These are phyloP conservation scores for Bombus affinis DNA, from an alignment of 1,140 invertebrate genomes.

Conservation along the genomic window DNA sequence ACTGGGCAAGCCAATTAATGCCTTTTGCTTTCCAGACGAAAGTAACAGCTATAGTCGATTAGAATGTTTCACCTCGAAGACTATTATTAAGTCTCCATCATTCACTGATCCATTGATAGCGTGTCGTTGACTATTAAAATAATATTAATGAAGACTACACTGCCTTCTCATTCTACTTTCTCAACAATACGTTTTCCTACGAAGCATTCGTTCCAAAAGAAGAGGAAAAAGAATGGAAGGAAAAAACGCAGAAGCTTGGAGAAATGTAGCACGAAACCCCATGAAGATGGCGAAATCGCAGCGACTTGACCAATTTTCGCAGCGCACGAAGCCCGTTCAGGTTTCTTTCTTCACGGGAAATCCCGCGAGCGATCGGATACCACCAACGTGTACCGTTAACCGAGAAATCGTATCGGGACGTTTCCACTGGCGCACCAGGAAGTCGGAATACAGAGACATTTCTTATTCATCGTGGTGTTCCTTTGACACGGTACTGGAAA, in stretches of 20 bases:
- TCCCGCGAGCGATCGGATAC: constrained; percentile 14
- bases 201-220: too few relatives aligned
- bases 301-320: constrained; percentile 22
- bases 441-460: constrained; percentile 17
- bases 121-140: too few relatives aligned
- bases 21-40: too few relatives aligned
- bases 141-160: too few relatives aligned
- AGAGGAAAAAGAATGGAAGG: neutral
- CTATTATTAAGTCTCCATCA: too few relatives aligned
- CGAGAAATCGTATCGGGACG: constrained; percentile 45
- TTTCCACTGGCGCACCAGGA: neutral
- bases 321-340: neutral
- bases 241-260: neutral
- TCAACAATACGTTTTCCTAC: too few relatives aligned
- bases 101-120: too few relatives aligned
- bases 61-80: too few relatives aligned
- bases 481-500: neutral
- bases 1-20: too few relatives aligned
- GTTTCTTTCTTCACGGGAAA: constrained; percentile 33
- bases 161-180: too few relatives aligned
- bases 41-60: too few relatives aligned
- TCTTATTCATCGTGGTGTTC: constrained; percentile 26
- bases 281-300: neutral
- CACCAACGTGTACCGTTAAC: constrained; percentile 13
- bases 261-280: neutral